Base-by-base conservation (phyloP, 1,140 invertebrate genomes). In the Magallana ariakensis region DNA sequence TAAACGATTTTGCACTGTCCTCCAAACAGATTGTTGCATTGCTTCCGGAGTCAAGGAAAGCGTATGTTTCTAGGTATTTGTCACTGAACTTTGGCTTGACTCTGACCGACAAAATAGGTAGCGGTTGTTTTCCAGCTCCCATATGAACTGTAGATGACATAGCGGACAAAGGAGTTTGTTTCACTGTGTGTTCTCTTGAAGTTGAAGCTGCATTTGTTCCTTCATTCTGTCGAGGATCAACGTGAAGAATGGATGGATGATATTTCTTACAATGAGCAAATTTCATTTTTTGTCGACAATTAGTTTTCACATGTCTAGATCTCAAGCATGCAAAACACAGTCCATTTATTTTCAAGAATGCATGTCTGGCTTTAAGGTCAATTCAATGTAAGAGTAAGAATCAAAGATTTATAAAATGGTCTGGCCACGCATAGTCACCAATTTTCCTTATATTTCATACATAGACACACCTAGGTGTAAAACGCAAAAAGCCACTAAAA, bases 11-110 rank as follows among this genome's bases (percentile, higher is more conserved):
- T 11, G 58, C 53, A 57, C 84, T 46, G 15, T 84, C 80, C 26
- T 87, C 62, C 16, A 46, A 80, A 84, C 60, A 84, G 70, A 87
- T 84, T 19, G 82, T 84, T 75, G 82, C 86, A n/a, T 54, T 87
- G 58, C 86, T 87, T 56, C 86, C 86, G 3, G 86, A 84, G 53
- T 87, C 86, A 7, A 87, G 66, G 26, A 87, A 87, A 15, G 82
- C 86, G 19, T 87, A 87, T 19, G 86, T 84, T 22, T 58, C 33
- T 2, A 87, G 9, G 19, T 54, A 84, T 15, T 87, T 84, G 56
- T 84, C 83, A 87, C 86, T 87, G 55, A 80, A 80, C 26, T 46
- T 19, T 15, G 22, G 54, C 33, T 87, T 87, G 8, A 87, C 6
- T 53, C 83, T 54, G 8, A 87, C 86, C 26, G 86, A 70, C 19